Evolutionary conservation across 2,113 vertebrate species (phyloP), one percentile per base, ranked within the genome.

Genomic region (Phycodurus eques): DNA sequence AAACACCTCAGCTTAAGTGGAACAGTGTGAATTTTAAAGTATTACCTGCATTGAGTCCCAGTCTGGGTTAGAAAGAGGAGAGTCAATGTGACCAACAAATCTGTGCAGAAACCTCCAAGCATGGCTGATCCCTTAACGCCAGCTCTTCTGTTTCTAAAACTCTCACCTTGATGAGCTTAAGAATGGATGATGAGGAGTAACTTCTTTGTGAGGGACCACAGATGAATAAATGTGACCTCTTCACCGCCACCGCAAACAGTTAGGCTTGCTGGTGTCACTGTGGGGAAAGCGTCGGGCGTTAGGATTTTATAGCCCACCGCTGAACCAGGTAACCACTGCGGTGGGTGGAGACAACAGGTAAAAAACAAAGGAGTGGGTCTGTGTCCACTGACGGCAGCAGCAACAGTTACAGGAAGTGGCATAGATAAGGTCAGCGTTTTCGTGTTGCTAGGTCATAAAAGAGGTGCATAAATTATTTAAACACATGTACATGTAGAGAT

Each of bases 41-140:
- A 88, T 8, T 71, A 93, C 92, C 90, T 90, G 85, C 82, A 77
- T 20, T 27, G 66, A 51, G 61, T 87, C 31, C 71, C 69, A 47
- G 76, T 80, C 65, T 74, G 81, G 43, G 80, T 78, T 54, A 90
- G 65, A 83, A 83, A 59, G 47, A 90, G 74, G 19, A 88, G 71
- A 72, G 76, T 46, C 53, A 73, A 72, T 66, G 83, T 72, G 70
- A 77, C 70, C 78, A 89, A 67, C 72, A 85, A 57, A 73, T 76
- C 51, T 71, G 68, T 67, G 65, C 27, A 22, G n/a, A 66, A 31
- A 33, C 72, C 53, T 76, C 75, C 75, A 67, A 80, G 73, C 90
- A 91, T 93, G 59, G 74, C 74, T 86, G 82, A 81, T 83, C 77
- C 79, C 20, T 64, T 65, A 57, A 49, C 44, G 6, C 46, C 78